Conservation (phyloP, 2,888 invertebrate species). For the Epistrophella euchroma region DNA sequence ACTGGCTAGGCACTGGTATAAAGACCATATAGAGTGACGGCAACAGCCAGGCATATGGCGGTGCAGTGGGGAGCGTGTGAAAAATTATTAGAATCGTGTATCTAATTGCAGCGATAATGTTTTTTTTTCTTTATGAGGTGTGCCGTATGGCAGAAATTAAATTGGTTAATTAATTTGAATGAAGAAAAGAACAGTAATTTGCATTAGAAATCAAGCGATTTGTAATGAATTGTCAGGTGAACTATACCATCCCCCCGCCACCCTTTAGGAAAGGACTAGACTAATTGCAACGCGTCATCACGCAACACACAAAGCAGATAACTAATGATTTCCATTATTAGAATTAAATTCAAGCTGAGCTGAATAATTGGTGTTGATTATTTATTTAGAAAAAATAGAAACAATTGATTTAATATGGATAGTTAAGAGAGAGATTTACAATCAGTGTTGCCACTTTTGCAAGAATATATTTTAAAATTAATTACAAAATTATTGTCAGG, state of each 20-base stretch:
- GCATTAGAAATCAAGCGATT: constrained; percentile 59
- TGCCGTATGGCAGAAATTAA: constrained; percentile 72
- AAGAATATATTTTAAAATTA: neutral
- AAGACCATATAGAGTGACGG: neutral
- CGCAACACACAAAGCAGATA: constrained; percentile 40
- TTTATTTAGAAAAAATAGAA: constrained; percentile 23
- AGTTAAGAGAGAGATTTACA: constrained; percentile 10
- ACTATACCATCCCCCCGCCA: too few relatives aligned
- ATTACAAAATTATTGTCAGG: too few relatives aligned
- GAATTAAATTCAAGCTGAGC: constrained; percentile 54
- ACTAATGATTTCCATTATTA: constrained; percentile 60
- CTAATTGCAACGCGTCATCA: constrained; percentile 54
- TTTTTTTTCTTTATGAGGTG: constrained; percentile 75
- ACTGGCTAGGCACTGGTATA: constrained; percentile 4
- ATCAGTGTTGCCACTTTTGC: neutral
- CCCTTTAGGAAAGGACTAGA: neutral
- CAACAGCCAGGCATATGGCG: neutral
- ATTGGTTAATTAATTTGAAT: constrained; percentile 74
- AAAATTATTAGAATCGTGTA: constrained; percentile 70
- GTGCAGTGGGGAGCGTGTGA: constrained; percentile 68
- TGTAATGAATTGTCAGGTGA: constrained; percentile 49
- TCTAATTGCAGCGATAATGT: constrained; percentile 71
- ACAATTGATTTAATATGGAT: constrained; percentile 51
- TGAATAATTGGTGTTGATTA: constrained; percentile 20
- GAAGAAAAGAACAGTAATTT: constrained; percentile 54